Percentiles rank a stretch among this genome's conserved stretches.
Evolutionary conservation across 2,797 vertebrate genomes (phyloP).

Genomic region (Molossus alvarezi): DNA sequence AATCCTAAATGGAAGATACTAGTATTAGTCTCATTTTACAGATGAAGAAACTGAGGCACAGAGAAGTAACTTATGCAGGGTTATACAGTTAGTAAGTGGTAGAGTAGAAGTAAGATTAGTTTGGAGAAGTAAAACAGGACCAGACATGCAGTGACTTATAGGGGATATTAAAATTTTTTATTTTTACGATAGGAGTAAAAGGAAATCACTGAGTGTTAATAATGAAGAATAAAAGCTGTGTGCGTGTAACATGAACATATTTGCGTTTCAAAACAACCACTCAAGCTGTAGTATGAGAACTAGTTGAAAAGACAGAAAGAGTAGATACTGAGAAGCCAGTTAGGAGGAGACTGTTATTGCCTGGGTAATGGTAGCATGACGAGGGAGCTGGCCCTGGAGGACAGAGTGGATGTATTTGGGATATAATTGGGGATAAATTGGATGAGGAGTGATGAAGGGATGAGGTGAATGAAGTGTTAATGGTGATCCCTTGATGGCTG

Average conservation of each 20-base stretch:
- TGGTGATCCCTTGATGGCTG: not conserved
- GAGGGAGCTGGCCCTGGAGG: not conserved
- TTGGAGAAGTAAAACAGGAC: slow-evolving; percentile 42
- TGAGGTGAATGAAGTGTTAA: not conserved
- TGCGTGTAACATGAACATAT: not conserved
- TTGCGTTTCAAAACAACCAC: slow-evolving; percentile 4
- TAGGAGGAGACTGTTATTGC: not conserved
- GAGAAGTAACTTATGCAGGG: not conserved
- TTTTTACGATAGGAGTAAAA: slow-evolving; percentile 34
- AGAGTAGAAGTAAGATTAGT: not conserved
- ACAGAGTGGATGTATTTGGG: not conserved
- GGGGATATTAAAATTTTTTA: not conserved
- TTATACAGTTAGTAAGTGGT: not conserved
- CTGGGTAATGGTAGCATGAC: not conserved
- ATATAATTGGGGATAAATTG: not conserved
- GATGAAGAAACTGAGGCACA: not conserved
- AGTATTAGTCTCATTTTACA: not conserved
- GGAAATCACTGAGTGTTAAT: not conserved
- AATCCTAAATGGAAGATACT: not conserved
- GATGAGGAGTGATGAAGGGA: not conserved
- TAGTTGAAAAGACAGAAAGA: not conserved
- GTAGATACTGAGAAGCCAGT: not conserved
- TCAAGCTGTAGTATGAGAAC: not conserved
- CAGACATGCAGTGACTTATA: not conserved
- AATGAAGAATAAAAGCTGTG: not conserved